These are phyloP conservation scores for Adelognathus sp. DNA, from an alignment of 2,888 invertebrate genomes.

Conservation along the genomic window DNA sequence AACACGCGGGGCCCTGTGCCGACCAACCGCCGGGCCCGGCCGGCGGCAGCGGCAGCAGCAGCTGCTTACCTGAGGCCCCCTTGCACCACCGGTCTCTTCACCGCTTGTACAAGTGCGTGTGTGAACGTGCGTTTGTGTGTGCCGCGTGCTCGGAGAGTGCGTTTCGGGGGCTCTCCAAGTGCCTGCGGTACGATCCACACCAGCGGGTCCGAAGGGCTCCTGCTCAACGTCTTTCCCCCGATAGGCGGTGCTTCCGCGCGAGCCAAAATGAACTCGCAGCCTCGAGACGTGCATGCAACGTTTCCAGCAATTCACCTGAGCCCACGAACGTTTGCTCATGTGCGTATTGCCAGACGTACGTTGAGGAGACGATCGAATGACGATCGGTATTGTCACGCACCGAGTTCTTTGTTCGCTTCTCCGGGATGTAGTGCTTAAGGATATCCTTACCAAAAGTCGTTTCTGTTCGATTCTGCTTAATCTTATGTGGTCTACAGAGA, in stretches of 20 bases:
- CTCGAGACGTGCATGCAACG: conserved; percentile 13
- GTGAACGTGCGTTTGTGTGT: background rate
- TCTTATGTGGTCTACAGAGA: too few species aligned
- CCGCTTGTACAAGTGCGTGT: conserved; percentile 6
- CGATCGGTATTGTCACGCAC: background rate
- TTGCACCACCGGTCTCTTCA: conserved; percentile 13
- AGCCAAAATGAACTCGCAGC: conserved; percentile 7
- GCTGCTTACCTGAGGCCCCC: conserved; percentile 57
- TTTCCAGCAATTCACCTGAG: conserved; percentile 1
- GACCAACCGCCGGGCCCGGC: conserved; percentile 58
- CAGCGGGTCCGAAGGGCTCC: conserved; percentile 39
- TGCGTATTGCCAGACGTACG: background rate
- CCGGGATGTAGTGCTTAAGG: background rate
- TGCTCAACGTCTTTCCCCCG: conserved; percentile 24
- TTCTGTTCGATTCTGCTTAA: too few species aligned
- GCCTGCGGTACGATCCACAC: conserved; percentile 45
- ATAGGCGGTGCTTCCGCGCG: conserved; percentile 38
- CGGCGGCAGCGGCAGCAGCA: conserved; percentile 43
- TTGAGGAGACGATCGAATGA: background rate
- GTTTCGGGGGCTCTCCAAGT: conserved; percentile 6
- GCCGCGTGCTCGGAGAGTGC: conserved; percentile 29
- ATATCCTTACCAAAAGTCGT: background rate
- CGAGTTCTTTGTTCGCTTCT: background rate
- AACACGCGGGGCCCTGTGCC: conserved; percentile 69
- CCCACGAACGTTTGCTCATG: background rate